phyloP scores from a whole-genome alignment of 2,888 invertebrate species.

The Clitarchus hookeri region DNA sequence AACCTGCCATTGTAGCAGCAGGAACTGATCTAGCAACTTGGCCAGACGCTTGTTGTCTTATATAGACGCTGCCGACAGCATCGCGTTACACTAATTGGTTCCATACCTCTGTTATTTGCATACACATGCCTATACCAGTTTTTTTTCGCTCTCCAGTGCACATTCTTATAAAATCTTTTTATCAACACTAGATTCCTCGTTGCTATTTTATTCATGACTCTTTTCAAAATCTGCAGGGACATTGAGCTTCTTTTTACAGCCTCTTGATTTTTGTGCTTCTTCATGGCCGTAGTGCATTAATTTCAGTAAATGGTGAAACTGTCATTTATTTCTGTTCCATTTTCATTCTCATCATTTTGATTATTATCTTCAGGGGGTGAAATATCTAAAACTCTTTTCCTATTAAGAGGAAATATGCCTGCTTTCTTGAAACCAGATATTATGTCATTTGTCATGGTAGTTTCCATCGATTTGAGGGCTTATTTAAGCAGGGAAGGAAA shows the following conservation, averaged over 20 bases:
- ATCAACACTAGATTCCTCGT: background rate
- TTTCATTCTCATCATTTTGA: background rate
- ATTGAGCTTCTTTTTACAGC: background rate
- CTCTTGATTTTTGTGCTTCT: no score
- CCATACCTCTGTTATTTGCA: no score
- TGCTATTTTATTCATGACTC: background rate
- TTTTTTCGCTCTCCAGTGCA: no score
- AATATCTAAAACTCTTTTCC: background rate
- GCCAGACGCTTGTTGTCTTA: no score
- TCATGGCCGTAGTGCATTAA: background rate
- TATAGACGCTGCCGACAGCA: no score
- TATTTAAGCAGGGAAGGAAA: constrained; percentile 21
- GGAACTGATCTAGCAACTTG: no score
- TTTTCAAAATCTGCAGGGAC: background rate
- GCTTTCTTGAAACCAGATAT: constrained; percentile 19
- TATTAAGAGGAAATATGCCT: constrained; percentile 25
- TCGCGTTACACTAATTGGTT: no score
- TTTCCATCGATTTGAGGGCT: background rate
- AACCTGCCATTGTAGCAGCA: no score
- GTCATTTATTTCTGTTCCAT: background rate
- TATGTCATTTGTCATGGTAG: background rate
- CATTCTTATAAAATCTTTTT: background rate
- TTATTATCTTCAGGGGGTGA: background rate
- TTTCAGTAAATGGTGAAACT: background rate
- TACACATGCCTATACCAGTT: no score